Evolutionary conservation across 2,888 invertebrate genomes (phyloP).

Genomic region (Autographa pulchrina): DNA sequence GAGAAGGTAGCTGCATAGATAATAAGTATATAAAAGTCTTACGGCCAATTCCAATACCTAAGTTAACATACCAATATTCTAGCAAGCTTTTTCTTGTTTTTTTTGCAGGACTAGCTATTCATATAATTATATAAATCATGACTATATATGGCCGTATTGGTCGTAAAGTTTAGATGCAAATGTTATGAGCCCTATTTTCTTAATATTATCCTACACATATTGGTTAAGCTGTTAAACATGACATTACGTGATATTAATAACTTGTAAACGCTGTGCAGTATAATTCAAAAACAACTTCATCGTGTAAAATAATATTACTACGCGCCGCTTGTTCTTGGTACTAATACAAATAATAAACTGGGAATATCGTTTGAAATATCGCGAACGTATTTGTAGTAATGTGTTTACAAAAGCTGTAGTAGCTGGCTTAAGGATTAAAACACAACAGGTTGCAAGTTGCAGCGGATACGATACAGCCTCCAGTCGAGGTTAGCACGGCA

Average conservation of each 20-base stretch:
- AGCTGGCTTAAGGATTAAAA: constrained; percentile 80
- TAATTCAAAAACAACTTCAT: constrained; percentile 34
- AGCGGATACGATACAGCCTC: constrained; percentile 81
- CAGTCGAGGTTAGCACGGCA: constrained; percentile 83
- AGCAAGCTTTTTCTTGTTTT: background rate
- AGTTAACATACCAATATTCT: background rate
- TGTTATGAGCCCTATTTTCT: constrained; percentile 18
- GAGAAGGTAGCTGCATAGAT: constrained; percentile 54
- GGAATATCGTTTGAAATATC: constrained; percentile 46
- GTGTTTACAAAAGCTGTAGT: constrained; percentile 79
- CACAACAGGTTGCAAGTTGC: constrained; percentile 84
- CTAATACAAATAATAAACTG: constrained; percentile 29
- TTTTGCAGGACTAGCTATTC: background rate
- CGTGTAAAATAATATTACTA: constrained; percentile 22
- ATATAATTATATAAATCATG: background rate
- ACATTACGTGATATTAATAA: constrained; percentile 20
- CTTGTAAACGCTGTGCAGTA: constrained; percentile 16
- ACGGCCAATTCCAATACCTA: background rate
- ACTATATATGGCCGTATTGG: constrained; percentile 1
- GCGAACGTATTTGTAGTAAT: constrained; percentile 68
- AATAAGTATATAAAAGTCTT: constrained; percentile 21
- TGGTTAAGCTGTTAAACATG: constrained; percentile 7
- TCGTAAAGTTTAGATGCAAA: constrained; percentile 15
- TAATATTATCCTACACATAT: constrained; percentile 8
- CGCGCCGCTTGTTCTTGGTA: constrained; percentile 38